Percentiles rank a stretch among this genome's conserved stretches.
Evolutionary conservation across 2,888 invertebrate genomes (phyloP).

Genomic region (Clivina fossor): DNA sequence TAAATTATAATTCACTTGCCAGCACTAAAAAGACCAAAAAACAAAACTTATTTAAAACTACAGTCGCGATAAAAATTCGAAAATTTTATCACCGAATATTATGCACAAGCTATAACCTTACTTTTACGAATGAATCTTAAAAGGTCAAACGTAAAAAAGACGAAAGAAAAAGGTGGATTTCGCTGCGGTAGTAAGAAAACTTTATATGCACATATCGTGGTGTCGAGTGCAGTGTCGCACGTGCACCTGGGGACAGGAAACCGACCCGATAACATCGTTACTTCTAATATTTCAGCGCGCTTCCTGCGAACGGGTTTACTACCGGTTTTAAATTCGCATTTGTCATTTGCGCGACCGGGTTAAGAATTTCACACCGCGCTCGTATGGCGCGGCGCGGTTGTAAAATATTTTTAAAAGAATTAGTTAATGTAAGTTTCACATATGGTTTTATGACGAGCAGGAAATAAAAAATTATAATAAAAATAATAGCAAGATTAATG

Average conservation of each 20-base stretch:
- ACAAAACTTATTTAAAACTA: too few relatives aligned
- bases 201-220: slow-evolving; percentile 8
- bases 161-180: too few relatives aligned
- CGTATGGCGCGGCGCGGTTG: slow-evolving; percentile 20
- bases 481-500: too few relatives aligned
- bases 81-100: too few relatives aligned
- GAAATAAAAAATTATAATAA: too few relatives aligned
- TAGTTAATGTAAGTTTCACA: slow-evolving; percentile 14
- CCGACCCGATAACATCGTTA: slow-evolving; percentile 24
- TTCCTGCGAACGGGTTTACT: slow-evolving; percentile 31
- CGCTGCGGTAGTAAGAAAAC: slow-evolving; percentile 7
- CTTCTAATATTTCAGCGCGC: slow-evolving; percentile 31
- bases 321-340: slow-evolving; percentile 30
- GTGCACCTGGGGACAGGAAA: slow-evolving; percentile 22
- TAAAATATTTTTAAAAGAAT: slow-evolving; percentile 30
- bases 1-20: too few relatives aligned
- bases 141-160: too few relatives aligned
- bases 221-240: background rate
- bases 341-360: slow-evolving; percentile 30
- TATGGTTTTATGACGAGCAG: too few relatives aligned
- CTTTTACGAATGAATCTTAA: too few relatives aligned
- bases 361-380: slow-evolving; percentile 16
- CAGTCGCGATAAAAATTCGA: too few relatives aligned
- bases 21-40: too few relatives aligned
- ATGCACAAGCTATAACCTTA: too few relatives aligned